Base-by-base conservation (phyloP, 2,797 vertebrate species). In the Karalla daura region DNA sequence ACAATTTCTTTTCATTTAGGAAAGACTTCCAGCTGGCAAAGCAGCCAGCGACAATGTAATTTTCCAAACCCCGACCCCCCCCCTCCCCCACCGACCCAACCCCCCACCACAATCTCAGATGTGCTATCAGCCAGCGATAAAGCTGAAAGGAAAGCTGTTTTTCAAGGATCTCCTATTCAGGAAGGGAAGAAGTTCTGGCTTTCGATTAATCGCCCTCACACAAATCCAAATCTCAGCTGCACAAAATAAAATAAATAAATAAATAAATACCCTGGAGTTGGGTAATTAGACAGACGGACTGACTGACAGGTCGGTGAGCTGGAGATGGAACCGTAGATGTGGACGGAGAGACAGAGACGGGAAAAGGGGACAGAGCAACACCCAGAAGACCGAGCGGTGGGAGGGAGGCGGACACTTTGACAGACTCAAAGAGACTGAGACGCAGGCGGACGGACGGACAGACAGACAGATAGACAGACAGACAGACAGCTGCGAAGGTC, bases 21-120 rank as follows among this genome's bases (percentile, higher is more conserved):
- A n/a, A 37, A 71, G 53, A 66, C 52, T 78, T 86, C 79, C 78
- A 72, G 78, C 70, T 79, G 85, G 83, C 45, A 60, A 46, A 62
- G 71, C 78, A 30, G 74, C 72, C 53, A 39, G 50, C 32, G 68
- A 50, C 87, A 83, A 89, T 81, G 81, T 69, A 53, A 86, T 87
- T 85, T 81, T 78, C 68, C 69, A 80, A 84, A 63, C 70, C 75
- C 56, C 68, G n/a, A n/a, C n/a, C n/a, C n/a, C n/a, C n/a, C n/a
- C n/a, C n/a, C n/a, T n/a, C n/a, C n/a, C n/a, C n/a, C n/a, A n/a
- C n/a, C n/a, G n/a, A n/a, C n/a, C n/a, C n/a, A n/a, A n/a, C n/a
- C n/a, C n/a, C n/a, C n/a, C n/a, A n/a, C n/a, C n/a, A 70, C 52
- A 54, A 79, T 86, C 70, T 76, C 45, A 81, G 76, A 86, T 81